Base-by-base conservation (phyloP, 2,888 invertebrate species). In the Pedicia rivosa region DNA sequence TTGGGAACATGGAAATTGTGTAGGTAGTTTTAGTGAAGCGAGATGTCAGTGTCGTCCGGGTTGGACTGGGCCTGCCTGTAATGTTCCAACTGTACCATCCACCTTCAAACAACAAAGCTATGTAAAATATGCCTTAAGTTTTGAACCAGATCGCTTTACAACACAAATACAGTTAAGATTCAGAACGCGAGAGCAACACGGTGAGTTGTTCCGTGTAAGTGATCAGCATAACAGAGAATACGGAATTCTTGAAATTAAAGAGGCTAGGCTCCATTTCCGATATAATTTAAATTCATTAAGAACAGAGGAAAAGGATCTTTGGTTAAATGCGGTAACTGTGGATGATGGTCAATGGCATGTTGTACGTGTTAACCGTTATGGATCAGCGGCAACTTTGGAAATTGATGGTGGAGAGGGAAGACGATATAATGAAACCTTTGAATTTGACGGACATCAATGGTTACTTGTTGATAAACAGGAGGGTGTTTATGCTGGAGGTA, bases 271-370 rank as follows among this genome's bases (percentile, higher is more conserved):
- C 38, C 83, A 87, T 53, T 91, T 92, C 66, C 74, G 87, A 44
- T 95, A 83, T 59, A 94, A 95, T 60, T 66, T 95, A 36, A 94
- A 94, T 58, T 88, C 86, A 13, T 63, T 88, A 43, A 70, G 87
- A 43, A 88, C 90, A 5, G 90, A 91, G 57, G 90, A 91, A 56
- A 76, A 77, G 43, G 84, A 86, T 52, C 78, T 95, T 48, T 86
- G 87, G 84, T 64, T 92, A 35, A 82, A 83, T 47, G 80, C 86
- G 5, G 80, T 92, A 17, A 74, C 82, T 2, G 91, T 94, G 3
- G 88, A 91, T 52, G 88, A 94, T 56, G 95, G 95, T 2, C 90
- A 91, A 51, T 95, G 95, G 95, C 95, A 97, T 56, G 86, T 86
- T 37, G 90, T 90, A 5, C 74, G 82, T 46, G 84, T 94, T 1